Base-by-base conservation (phyloP, 2,797 vertebrate species). In the Acanthis flammea region DNA sequence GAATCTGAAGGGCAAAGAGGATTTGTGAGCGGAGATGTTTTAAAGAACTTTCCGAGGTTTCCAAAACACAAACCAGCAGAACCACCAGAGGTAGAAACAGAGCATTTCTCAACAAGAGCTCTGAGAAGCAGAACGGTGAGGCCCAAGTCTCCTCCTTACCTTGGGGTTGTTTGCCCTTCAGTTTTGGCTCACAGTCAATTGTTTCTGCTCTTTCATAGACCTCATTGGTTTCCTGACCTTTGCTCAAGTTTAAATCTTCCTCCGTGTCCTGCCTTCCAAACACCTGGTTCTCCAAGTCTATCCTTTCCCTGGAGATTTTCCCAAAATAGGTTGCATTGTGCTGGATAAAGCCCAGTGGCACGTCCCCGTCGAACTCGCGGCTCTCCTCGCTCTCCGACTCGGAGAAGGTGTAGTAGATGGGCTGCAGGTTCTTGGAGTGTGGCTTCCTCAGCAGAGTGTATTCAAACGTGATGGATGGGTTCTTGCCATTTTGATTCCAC, bases 401-500 rank as follows among this genome's bases (percentile, higher is more conserved):
- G 0, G 99, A 96, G 93, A 98, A 98, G 66, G 96, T 98, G 94
- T 98, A 99, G 94, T 98, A 98, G 6, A 99, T 95, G 4, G 99
- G 98, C 75, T 98, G 99, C 7, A 98, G 95, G 57, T 97, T 97
- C 24, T 96, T 98, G 3, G 98, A 96, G 24, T 98, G 97, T 7
- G 99, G 98, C 54, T 98, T 98, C 82, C 98, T 97, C 65, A 98
- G 98, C 66, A 99, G 98, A 1, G 99, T 99, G 98, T 99, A 99
- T 45, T 99, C 99, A 7, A 99, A 99, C 0, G 99, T 99, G 97
- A 99, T 99, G 86, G 99, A 99, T 3, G 99, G 99, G 22, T 98
- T 99, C 41, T 98, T 98, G 62, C 99, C 99, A 8, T 99, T 99
- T 97, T 99, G 99, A 96, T 99, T 99, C 99, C 99, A 99, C 58